A percentile compares a stretch with the other conserved stretches of the same genome.
Evolutionary conservation across 2,888 invertebrate species (phyloP).

Genomic region (Dasysyrphus tricinctus): DNA sequence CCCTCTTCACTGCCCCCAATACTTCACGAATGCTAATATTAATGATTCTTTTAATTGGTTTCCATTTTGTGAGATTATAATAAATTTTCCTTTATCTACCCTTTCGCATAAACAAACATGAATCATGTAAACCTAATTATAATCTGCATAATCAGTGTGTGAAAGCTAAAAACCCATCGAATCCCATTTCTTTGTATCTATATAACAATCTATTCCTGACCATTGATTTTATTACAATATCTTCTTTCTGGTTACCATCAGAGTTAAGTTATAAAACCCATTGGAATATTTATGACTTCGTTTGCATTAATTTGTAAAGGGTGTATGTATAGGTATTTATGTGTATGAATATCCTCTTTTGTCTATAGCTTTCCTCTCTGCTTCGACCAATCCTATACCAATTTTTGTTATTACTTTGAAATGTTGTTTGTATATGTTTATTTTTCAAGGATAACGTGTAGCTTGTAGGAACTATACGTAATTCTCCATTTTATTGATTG

Average conservation of each 20-base stretch:
- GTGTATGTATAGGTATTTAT: background rate
- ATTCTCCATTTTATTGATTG: slow-evolving; percentile 6
- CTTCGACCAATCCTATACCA: background rate
- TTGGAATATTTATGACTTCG: slow-evolving; percentile 59
- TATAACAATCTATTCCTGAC: slow-evolving; percentile 13
- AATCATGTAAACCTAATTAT: slow-evolving; percentile 22
- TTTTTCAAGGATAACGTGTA: background rate
- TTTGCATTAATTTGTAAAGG: slow-evolving; percentile 57
- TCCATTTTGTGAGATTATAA: background rate
- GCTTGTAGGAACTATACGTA: no score
- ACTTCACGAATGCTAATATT: background rate
- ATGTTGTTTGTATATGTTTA: background rate
- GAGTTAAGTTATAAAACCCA: slow-evolving; percentile 58
- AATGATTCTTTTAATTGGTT: slow-evolving; percentile 22
- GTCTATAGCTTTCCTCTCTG: background rate
- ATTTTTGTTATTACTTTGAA: slow-evolving; percentile 2
- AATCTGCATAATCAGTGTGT: slow-evolving; percentile 37
- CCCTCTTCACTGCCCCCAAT: background rate
- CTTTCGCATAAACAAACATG: background rate
- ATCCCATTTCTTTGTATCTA: slow-evolving; percentile 14
- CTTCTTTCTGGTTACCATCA: slow-evolving; percentile 3
- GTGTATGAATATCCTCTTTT: slow-evolving; percentile 1
- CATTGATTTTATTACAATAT: slow-evolving; percentile 13
- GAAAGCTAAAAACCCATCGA: slow-evolving; percentile 1
- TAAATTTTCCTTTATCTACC: background rate